Evolutionary conservation across 2,113 vertebrate genomes (phyloP).

Genomic region (Prunella himalayana): DNA sequence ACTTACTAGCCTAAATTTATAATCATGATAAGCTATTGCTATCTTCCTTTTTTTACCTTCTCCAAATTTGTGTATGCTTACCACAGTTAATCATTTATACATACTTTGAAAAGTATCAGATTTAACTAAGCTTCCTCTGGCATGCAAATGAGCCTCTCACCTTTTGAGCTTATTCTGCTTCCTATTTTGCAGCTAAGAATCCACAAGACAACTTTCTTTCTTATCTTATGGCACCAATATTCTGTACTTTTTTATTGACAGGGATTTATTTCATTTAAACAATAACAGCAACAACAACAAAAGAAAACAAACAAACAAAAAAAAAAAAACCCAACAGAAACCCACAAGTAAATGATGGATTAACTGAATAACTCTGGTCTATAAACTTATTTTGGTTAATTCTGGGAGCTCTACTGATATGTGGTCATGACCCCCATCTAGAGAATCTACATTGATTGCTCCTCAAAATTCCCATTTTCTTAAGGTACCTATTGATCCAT

Average conservation of each 20-base stretch:
- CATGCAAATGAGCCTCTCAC: neutral
- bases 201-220: neutral
- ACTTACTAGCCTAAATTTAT: neutral
- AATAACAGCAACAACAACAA: neutral
- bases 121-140: neutral
- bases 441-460: neutral
- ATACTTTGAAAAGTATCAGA: neutral
- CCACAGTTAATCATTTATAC: neutral
- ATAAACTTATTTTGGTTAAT: neutral
- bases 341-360: neutral
- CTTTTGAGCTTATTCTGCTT: neutral
- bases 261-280: neutral
- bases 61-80: neutral
- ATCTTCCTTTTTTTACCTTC: neutral
- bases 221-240: neutral
- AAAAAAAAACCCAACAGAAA: neutral
- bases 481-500: too few relatives aligned
- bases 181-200: neutral
- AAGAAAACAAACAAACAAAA: neutral
- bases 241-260: neutral
- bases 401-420: neutral
- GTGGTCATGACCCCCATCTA: neutral
- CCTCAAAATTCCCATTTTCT: neutral
- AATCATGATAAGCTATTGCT: neutral
- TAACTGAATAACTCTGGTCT: neutral